A percentile compares a stretch with the other conserved stretches of the same genome.
Conservation (phyloP, 1,140 invertebrate species). For the Meloidogyne hapla region DNA sequence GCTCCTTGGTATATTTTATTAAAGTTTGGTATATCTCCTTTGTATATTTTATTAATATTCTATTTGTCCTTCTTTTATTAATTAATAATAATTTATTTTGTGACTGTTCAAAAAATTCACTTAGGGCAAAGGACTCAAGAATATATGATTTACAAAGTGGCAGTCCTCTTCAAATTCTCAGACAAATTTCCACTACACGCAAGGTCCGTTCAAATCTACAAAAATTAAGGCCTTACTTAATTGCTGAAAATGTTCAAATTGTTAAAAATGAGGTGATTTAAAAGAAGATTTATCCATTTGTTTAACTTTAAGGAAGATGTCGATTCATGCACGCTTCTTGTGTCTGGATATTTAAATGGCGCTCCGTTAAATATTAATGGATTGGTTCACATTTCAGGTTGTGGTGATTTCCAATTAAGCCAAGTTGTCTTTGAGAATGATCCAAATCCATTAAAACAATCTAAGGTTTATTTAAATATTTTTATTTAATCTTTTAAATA, state of each 20-base stretch:
- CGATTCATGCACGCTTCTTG: conserved; percentile 72
- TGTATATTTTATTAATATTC: background rate
- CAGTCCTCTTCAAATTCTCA: conserved; percentile 42
- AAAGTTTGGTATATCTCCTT: background rate
- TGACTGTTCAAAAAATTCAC: background rate
- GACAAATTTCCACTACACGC: conserved; percentile 34
- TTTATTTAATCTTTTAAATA: conserved; percentile 1
- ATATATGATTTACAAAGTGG: background rate
- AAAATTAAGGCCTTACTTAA: conserved; percentile 35
- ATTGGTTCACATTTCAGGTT: conserved; percentile 80
- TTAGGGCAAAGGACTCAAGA: background rate
- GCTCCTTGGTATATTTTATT: conserved; percentile 34
- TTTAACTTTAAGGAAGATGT: background rate
- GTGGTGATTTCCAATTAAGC: conserved; percentile 86
- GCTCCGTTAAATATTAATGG: conserved; percentile 78
- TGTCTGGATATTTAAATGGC: conserved; percentile 82
- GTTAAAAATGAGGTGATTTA: background rate
- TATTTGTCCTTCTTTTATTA: background rate
- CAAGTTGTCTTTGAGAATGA: conserved; percentile 76
- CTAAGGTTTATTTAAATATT: conserved; percentile 15
- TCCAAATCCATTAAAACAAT: conserved; percentile 71
- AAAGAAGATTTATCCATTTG: background rate
- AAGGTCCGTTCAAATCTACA: conserved; percentile 42
- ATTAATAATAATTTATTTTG: background rate
- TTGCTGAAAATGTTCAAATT: conserved; percentile 40